These are phyloP conservation scores for Cecropterus lyciades DNA, from an alignment of 1,140 invertebrate species.

Conservation along the genomic window DNA sequence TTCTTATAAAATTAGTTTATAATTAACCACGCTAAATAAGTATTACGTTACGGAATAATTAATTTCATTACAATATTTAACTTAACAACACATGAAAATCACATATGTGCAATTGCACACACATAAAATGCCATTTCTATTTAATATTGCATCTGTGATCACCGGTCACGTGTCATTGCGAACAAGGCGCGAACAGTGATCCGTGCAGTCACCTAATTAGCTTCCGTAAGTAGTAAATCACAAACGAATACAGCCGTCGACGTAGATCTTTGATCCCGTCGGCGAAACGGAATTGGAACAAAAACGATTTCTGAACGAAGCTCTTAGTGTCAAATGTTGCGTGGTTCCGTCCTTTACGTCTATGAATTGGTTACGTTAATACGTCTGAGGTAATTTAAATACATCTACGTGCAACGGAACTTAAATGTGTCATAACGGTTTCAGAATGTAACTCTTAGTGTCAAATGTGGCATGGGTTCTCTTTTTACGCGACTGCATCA, in stretches of 20 bases:
- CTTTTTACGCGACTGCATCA: too few relatives aligned
- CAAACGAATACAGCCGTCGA: constrained; percentile 44
- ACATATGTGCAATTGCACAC: neutral
- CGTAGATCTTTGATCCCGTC: constrained; percentile 56
- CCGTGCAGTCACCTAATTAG: constrained; percentile 54
- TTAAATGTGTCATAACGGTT: too few relatives aligned
- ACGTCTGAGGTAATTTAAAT: too few relatives aligned
- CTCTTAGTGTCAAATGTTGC: neutral
- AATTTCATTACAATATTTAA: too few relatives aligned
- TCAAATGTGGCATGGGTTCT: too few relatives aligned
- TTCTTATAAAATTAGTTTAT: too few relatives aligned
- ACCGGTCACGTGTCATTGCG: constrained; percentile 48
- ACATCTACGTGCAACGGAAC: too few relatives aligned
- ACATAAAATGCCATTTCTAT: neutral
- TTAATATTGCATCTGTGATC: neutral
- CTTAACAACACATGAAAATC: too few relatives aligned
- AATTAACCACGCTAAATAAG: too few relatives aligned
- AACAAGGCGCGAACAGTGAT: constrained; percentile 42
- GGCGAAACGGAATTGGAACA: constrained; percentile 43
- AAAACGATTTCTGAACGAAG: constrained; percentile 31
- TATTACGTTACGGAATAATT: too few relatives aligned
- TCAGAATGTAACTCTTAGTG: too few relatives aligned
- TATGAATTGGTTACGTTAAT: neutral
- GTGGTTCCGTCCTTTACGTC: neutral
- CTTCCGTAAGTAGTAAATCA: constrained; percentile 65